phyloP scores from a whole-genome alignment of 1,140 invertebrate genomes.

The Caenorhabditis brenneri region DNA sequence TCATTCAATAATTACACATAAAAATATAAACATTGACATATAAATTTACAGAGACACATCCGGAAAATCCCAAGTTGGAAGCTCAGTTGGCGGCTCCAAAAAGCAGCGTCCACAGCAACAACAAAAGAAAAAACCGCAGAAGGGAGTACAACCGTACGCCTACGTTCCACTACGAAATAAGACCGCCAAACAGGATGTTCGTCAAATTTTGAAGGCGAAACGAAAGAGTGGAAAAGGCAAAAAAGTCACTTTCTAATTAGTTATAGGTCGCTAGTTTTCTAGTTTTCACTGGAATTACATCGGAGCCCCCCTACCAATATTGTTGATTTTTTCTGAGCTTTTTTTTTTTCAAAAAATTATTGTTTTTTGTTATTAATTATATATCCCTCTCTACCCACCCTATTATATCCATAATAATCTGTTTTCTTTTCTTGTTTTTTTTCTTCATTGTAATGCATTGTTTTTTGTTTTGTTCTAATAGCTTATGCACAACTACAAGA shows the following conservation, averaged over 20 bases:
- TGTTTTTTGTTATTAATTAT: not conserved
- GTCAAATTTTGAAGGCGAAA: slow-evolving; percentile 47
- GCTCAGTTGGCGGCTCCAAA: not conserved
- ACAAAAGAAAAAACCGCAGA: slow-evolving; percentile 3
- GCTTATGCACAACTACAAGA: slow-evolving; percentile 6
- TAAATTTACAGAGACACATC: slow-evolving; percentile 18
- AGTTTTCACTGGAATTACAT: not conserved
- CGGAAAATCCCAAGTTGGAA: slow-evolving; percentile 3
- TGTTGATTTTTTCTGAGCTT: not conserved
- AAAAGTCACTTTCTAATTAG: slow-evolving; percentile 2
- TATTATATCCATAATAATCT: not conserved
- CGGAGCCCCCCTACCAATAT: too few relatives aligned
- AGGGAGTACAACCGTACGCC: slow-evolving; percentile 54
- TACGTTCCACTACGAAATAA: slow-evolving; percentile 54
- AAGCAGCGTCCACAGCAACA: slow-evolving; percentile 14
- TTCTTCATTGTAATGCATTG: too few relatives aligned
- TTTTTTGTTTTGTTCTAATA: slow-evolving; percentile 2
- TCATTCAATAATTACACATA: not conserved
- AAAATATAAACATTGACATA: not conserved
- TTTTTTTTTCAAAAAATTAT: too few relatives aligned
- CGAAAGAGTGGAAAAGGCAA: slow-evolving; percentile 51
- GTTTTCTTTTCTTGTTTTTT: not conserved
- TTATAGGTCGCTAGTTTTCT: too few relatives aligned
- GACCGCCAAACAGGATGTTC: slow-evolving; percentile 45
- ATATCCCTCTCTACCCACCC: too few relatives aligned